Evolutionary conservation across 2,888 invertebrate genomes (phyloP).

Genomic region (Melinopterus prodromus): DNA sequence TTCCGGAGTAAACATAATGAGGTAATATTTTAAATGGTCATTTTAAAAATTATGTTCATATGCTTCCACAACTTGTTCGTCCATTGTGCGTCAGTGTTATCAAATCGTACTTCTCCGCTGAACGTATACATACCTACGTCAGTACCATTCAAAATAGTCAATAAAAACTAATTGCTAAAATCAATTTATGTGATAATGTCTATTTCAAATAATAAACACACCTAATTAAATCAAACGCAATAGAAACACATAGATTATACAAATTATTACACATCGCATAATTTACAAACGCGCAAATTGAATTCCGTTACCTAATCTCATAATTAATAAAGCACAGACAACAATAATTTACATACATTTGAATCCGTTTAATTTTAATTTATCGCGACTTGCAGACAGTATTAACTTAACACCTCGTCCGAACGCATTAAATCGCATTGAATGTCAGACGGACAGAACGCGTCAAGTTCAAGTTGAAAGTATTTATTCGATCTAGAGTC

Average conservation of each 20-base stretch:
- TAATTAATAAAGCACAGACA: background rate
- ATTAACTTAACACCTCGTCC: background rate
- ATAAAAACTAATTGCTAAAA: no score
- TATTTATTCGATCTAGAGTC: background rate
- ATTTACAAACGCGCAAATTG: background rate
- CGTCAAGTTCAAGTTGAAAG: slow-evolving; percentile 4
- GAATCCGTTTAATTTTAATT: background rate
- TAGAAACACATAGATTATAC: background rate
- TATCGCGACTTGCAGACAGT: background rate
- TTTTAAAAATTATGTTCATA: no score
- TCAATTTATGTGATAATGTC: no score
- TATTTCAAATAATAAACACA: no score
- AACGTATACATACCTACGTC: no score
- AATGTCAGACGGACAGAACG: background rate
- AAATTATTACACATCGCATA: background rate
- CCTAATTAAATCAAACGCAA: no score
- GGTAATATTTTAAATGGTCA: no score
- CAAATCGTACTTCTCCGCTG: no score
- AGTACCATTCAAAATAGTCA: no score
- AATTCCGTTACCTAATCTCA: background rate
- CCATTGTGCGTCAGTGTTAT: no score
- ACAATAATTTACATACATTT: background rate
- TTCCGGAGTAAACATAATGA: no score
- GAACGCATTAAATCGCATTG: background rate
- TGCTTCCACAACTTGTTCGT: no score